These are phyloP conservation scores for Eilema sororculum DNA, from an alignment of 2,888 invertebrate species.

Conservation along the genomic window DNA sequence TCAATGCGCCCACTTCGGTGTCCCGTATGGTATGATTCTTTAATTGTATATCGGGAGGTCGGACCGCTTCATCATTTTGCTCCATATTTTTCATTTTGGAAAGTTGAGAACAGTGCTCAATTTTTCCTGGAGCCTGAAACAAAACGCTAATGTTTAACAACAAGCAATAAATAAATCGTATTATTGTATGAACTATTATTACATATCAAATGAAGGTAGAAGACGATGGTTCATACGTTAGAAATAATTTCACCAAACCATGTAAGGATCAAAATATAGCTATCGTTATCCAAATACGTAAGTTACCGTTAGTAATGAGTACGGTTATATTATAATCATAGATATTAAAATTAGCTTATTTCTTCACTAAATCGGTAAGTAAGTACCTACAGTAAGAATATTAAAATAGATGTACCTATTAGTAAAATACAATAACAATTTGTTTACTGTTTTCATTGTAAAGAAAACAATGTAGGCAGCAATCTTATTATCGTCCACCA, in stretches of 20 bases:
- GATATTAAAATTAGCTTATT: not conserved
- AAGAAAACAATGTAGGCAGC: constrained; percentile 38
- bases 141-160: constrained; percentile 48
- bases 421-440: constrained; percentile 7
- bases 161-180: constrained; percentile 52
- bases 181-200: constrained; percentile 52
- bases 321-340: not conserved
- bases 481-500: constrained; percentile 30
- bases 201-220: constrained; percentile 55
- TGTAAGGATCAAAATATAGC: constrained; percentile 47
- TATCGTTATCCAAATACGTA: constrained; percentile 44
- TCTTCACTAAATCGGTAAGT: not conserved
- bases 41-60: constrained; percentile 62
- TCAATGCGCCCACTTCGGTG: constrained; percentile 84
- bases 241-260: constrained; percentile 62
- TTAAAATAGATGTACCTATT: not conserved
- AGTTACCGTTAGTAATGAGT: not conserved
- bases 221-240: constrained; percentile 58
- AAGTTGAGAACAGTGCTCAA: constrained; percentile 75
- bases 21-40: constrained; percentile 63
- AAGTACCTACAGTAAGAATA: not conserved
- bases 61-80: constrained; percentile 65
- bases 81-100: constrained; percentile 66
- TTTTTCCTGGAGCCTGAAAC: constrained; percentile 79
- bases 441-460: constrained; percentile 26